phyloP scores from a whole-genome alignment of 2,797 vertebrate species.

The Sparus aurata region DNA sequence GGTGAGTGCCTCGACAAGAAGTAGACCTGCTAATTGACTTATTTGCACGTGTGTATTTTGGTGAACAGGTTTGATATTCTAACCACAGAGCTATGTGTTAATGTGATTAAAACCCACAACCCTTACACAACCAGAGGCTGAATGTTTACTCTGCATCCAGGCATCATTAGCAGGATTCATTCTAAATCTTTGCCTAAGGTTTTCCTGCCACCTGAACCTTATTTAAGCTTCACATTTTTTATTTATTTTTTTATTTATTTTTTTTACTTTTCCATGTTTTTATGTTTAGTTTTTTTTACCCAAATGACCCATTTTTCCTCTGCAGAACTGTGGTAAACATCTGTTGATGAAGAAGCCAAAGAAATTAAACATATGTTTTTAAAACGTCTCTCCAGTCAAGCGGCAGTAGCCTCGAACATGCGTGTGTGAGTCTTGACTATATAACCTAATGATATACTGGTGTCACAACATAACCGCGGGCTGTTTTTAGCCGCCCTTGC shows the following conservation, averaged over 20 bases:
- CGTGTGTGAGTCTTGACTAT: background rate
- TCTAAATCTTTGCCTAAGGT: background rate
- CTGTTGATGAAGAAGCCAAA: background rate
- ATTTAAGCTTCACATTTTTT: no score
- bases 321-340: background rate
- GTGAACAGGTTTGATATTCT: background rate
- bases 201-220: background rate
- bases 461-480: constrained; percentile 32
- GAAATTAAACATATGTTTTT: no score
- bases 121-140: background rate
- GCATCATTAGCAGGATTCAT: constrained; percentile 3
- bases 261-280: no score
- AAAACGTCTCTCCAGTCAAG: background rate
- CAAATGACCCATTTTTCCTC: background rate
- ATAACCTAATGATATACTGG: background rate
- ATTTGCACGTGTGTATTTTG: background rate
- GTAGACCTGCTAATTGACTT: background rate
- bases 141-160: background rate
- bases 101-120: constrained; percentile 25
- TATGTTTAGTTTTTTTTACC: background rate
- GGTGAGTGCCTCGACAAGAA: constrained; percentile 29
- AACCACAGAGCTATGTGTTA: background rate
- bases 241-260: no score
- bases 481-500: constrained; percentile 23
- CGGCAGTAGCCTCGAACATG: background rate